Base-by-base conservation (phyloP, 2,113 vertebrate genomes). In the Marcusenius ussheri region DNA sequence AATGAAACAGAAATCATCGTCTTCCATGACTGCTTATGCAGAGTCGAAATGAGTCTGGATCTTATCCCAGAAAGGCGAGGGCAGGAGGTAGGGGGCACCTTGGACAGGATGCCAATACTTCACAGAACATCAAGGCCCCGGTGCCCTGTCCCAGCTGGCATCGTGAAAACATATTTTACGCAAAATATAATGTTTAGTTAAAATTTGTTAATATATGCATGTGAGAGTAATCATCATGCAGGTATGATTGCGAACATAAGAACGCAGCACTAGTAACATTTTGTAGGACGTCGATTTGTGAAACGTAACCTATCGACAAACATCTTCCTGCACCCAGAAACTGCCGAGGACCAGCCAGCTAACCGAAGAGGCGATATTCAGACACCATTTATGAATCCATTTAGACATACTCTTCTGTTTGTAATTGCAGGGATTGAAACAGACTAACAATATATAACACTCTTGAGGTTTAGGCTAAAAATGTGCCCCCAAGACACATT, bases 391-490 rank as follows among this genome's bases (percentile, higher is more conserved):
- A 39, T 3, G n/a, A 42, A 86, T 10, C 42, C 24, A 89, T 89
- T 35, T 9, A 21, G 47, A 53, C 50, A 1, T 21, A 35, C 10
- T 5, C 49, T 87, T 35, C 45, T 35, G 62, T 35, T 31, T 39
- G 49, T 49, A 89, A 80, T 62, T 49, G 62, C 45, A 47, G 62
- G 88, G 62, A 5, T 11, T 2, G 27, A 89, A 77, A 89, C 45
- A 89, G 56, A 70, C 24, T 1, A 87, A 88, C 53, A 35, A 89
- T 49, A 88, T 74, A 56, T 50, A 50, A n/a, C 24, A 50, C 31
- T 89, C n/a, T 21, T 89, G 50, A 83, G 35, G 53, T 39, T 83
- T 35, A 83, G 51, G 53, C 87, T 88, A 88, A 88, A 46, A 66
- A 46, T 66, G 47, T 62, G 87, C 39, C 39, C 21, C n/a, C 87